Evolutionary conservation across 2,797 vertebrate species (phyloP).

Genomic region (Varecia variegata): DNA sequence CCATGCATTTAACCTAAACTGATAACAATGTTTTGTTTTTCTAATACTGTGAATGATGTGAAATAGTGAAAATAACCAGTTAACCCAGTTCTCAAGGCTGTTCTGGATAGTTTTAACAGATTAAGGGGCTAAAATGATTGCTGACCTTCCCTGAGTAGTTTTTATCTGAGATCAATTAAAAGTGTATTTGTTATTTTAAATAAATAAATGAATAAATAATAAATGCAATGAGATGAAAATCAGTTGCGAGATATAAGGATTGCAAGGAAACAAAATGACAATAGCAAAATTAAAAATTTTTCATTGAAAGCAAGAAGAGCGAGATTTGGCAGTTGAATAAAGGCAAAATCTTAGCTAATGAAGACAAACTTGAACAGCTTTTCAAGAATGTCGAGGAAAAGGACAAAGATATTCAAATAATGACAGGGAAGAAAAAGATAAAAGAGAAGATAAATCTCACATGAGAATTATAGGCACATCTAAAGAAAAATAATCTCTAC

Average conservation of each 20-base stretch:
- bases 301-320: background rate
- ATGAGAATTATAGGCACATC: background rate
- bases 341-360: background rate
- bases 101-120: background rate
- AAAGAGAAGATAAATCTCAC: background rate
- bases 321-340: background rate
- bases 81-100: background rate
- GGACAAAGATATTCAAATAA: background rate
- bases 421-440: background rate
- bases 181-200: slow-evolving; percentile 78
- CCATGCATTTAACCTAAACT: slow-evolving; percentile 40
- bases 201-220: background rate
- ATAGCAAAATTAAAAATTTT: background rate
- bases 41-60: slow-evolving; percentile 64
- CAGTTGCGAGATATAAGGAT: background rate
- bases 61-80: background rate
- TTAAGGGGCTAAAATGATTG: background rate
- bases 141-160: slow-evolving; percentile 49
- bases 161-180: slow-evolving; percentile 81
- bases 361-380: background rate
- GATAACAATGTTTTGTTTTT: slow-evolving; percentile 77
- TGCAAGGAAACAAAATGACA: background rate
- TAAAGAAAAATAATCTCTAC: background rate
- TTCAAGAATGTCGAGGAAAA: background rate
- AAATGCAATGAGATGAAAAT: background rate